Base-by-base conservation (phyloP, 2,113 vertebrate species). In the Anas platyrhynchos region DNA sequence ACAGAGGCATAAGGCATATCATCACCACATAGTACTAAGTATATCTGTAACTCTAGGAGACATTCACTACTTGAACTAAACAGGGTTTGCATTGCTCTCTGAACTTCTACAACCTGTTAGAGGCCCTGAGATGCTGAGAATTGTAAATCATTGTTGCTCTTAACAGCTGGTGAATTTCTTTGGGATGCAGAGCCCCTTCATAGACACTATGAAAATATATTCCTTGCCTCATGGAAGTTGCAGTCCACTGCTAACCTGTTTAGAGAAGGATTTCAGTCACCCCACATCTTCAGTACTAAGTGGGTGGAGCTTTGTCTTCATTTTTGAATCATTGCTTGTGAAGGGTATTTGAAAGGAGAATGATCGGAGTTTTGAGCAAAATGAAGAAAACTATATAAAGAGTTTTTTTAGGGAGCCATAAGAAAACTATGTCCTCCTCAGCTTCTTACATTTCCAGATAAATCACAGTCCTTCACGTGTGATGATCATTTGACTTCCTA, bases 401-500 rank as follows among this genome's bases (percentile, higher is more conserved):
- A 6, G 75, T 71, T 65, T 55, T 83, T 83, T 17, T 32, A 81
- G 16, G 20, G 41, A 86, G 67, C 38, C n/a, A 5, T 36, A 46
- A 44, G 63, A 43, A 82, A 92, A 66, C 17, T 55, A 6, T 43
- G 56, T 3, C 3, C 26, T 38, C 32, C 23, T 38, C 61, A 78
- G 46, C 62, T 48, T 52, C 31, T 38, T 50, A 11, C 61, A 54
- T 77, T 79, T 36, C 34, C 55, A 73, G 72, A 89, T 67, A 83
- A 77, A 83, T 36, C 20, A 18, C 54, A 62, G 38, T 76, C 29
- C 74, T 83, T 85, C 90, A 52, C 38, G 71, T 36, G 50, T 61
- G 43, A 78, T 44, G 32, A 56, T 73, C 83, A 76, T 77, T 89
- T 73, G 36, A 85, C 87, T 95, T 96, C 91, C 95, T 89, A 58